Evolutionary conservation across 1,140 invertebrate genomes (phyloP).

Genomic region (Drosophila mayri): DNA sequence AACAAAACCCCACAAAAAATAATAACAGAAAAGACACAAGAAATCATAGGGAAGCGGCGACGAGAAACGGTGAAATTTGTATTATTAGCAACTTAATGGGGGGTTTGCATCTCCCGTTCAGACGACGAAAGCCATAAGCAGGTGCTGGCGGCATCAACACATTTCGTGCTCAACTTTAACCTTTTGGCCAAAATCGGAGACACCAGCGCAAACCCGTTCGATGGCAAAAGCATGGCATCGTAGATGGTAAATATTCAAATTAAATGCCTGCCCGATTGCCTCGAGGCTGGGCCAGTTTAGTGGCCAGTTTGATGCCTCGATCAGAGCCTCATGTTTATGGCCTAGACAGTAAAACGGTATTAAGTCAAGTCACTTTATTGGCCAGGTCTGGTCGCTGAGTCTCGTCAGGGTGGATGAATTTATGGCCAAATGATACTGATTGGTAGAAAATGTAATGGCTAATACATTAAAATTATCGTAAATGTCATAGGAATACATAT

Average conservation of each 20-base stretch:
- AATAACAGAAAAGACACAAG: conserved; percentile 19
- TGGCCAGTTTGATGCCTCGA: conserved; percentile 43
- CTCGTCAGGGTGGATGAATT: conserved; percentile 36
- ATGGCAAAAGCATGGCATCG: conserved; percentile 27
- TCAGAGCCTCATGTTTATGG: conserved; percentile 60
- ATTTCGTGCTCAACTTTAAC: conserved; percentile 66
- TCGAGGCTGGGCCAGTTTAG: conserved; percentile 66
- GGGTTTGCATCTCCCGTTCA: conserved; percentile 28
- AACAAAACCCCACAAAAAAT: conserved; percentile 10
- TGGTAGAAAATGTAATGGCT: not conserved
- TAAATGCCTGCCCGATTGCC: conserved; percentile 52
- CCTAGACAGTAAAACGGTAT: conserved; percentile 69
- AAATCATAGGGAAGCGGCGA: conserved; percentile 33
- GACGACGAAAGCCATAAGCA: conserved; percentile 42
- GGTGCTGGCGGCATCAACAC: conserved; percentile 18
- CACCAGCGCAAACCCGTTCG: conserved; percentile 56
- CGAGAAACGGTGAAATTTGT: conserved; percentile 52
- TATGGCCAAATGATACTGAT: conserved; percentile 46
- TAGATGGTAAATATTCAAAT: conserved; percentile 57
- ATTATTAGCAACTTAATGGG: conserved; percentile 55
- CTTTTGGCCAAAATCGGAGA: conserved; percentile 60
- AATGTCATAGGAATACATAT: not conserved
- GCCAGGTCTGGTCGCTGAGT: conserved; percentile 18
- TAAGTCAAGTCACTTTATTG: conserved; percentile 61
- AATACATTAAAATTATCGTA: not conserved